Evolutionary conservation across 2,888 invertebrate species (phyloP), one percentile per base, ranked within the genome.

Genomic region (Drosophila neonasuta): DNA sequence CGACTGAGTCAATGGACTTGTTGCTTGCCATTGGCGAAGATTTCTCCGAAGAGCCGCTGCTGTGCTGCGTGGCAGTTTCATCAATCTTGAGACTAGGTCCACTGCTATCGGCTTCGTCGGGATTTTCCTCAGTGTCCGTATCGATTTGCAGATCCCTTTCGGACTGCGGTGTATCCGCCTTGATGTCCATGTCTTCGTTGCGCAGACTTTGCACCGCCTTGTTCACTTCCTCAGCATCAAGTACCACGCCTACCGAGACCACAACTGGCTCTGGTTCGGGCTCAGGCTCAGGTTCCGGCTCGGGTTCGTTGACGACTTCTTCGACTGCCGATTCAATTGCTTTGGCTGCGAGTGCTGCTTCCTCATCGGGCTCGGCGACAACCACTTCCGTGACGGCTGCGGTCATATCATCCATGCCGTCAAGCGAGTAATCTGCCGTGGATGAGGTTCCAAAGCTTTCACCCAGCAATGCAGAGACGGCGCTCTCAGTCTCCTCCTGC

Each of bases 401-500:
- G 7, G 71, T 61, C 71, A 89, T 77, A 32, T 89, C 86, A 52
- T 89, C 84, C 57, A 89, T 80, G 46, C 86, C 85, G 36, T 90
- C 90, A 24, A 90, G 79, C 0, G 89, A 88, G 89, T 94, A 94
- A 77, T 92, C 92, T 60, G 92, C 92, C 13, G 84, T 87, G 1
- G 89, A 89, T 0, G 92, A 91, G 8, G 93, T 94, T 1, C 96
- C 95, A 87, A 97, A 96, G 77, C 96, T 96, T 90, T 97, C 97
- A 29, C 96, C 96, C 58, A 97, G 91, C 30, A 97, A 91, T 1
- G 97, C 97, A 8, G 97, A 97, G 0, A 97, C 97, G 0, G 97
- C 97, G 89, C 97, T 97, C 90, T 96, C 97, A 0, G 97, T 97
- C 91, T 97, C 97, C 91, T 97, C 97, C 90, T 97, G 97, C 0